Evolutionary conservation across 64 coral and sea anemone genomes (phyloP), one percentile per base, ranked within the genome.

Genomic region (Pocillopora damicornis): DNA sequence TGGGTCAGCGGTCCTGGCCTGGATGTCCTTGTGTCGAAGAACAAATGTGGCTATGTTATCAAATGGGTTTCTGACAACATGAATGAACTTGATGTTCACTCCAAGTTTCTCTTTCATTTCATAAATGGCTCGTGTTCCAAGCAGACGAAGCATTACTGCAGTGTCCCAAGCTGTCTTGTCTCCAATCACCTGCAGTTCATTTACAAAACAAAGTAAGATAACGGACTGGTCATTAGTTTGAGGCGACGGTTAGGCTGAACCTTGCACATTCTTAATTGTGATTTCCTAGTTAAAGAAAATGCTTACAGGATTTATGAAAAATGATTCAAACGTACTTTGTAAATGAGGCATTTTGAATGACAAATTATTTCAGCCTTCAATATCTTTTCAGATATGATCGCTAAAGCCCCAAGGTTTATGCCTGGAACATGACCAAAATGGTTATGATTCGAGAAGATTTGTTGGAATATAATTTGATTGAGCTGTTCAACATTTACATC

Each of bases 91-190:
- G 20, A 71, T 23, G 5, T 71, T 71, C 20, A 71, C 67, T 5
- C 67, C 67, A 25, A 71, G 67, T 23, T 71, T 71, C 20, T 71
- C 20, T 23, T 71, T 23, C 67, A 71, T 71, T 23, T 71, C 67
- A 23, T 71, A 71, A 71, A 71, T 71, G 22, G 67, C 67, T 20
- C 4, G 20, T 71, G 67, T 71, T 20, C 67, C 67, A 25, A 9
- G 22, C 25, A 71, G 67, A 10, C 67, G 67, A 71, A 71, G 67
- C 67, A 71, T 30, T 71, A 71, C 67, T 71, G 67, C 67, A 23
- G 67, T 23, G n/a, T 71, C 67, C 67, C 67, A 71, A 25, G 67
- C 67, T 23, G 67, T 71, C 67, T 71, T 71, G 67, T 71, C 67
- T 71, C 67, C 67, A 71, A 71, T 71, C 8, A 71, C 67, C 67